Conservation (phyloP, 2,888 invertebrate genomes). For the Reticulitermes lucifugus region DNA sequence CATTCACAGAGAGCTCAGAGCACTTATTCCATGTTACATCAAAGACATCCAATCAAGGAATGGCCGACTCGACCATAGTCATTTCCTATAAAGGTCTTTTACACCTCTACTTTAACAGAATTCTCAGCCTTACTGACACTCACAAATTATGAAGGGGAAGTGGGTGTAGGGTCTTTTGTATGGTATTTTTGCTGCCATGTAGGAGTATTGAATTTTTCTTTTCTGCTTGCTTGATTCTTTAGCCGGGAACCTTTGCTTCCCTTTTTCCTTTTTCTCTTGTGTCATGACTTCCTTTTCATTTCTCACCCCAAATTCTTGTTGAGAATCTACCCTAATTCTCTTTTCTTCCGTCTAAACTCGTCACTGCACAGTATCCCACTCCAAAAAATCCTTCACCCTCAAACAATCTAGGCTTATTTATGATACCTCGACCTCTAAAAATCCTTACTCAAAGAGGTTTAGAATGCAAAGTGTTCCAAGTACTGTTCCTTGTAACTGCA, state of each 20-base stretch:
- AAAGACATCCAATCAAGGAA: not conserved
- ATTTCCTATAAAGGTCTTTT: not conserved
- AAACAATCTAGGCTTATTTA: not conserved
- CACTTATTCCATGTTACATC: not conserved
- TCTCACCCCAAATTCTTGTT: not conserved
- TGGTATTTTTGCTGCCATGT: not conserved
- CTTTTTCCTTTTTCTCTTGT: not conserved
- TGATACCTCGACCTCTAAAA: not conserved
- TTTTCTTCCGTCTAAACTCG: not conserved
- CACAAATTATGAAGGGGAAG: not conserved
- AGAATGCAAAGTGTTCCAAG: too few relatives aligned
- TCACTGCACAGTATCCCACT: not conserved
- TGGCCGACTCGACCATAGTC: not conserved
- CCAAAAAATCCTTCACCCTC: not conserved
- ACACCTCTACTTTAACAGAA: not conserved
- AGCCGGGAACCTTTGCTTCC: constrained; percentile 6
- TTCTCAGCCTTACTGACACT: not conserved
- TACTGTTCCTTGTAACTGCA: too few relatives aligned
- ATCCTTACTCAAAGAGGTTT: not conserved
- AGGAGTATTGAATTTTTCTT: constrained; percentile 14
- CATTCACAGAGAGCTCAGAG: not conserved
- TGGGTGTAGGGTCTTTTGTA: not conserved
- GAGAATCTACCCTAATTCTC: not conserved
- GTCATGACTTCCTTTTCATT: not conserved
- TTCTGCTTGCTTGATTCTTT: constrained; percentile 34